Conservation (phyloP, 2,888 invertebrate genomes). For the Pollenia griseotomentosa region DNA sequence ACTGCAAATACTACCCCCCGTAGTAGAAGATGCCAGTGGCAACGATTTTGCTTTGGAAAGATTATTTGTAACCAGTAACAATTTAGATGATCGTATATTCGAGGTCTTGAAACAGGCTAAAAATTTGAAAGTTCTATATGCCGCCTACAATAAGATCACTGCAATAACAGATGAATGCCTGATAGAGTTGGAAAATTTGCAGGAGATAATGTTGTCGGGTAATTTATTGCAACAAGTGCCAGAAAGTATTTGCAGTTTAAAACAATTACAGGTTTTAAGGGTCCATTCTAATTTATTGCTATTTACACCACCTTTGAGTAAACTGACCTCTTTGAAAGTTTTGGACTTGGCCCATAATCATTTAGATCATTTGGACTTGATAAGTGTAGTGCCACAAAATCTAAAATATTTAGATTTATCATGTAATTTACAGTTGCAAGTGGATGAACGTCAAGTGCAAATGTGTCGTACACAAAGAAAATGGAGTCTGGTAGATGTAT, state of each 20-base stretch:
- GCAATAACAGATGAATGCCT: slow-evolving; percentile 90
- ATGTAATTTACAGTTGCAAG: slow-evolving; percentile 92
- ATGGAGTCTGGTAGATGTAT: slow-evolving; percentile 93
- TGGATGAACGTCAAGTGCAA: slow-evolving; percentile 92
- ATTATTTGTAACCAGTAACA: slow-evolving; percentile 91
- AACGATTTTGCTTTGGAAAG: slow-evolving; percentile 84
- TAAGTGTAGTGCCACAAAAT: slow-evolving; percentile 91
- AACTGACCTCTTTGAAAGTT: slow-evolving; percentile 90
- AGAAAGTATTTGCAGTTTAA: slow-evolving; percentile 89
- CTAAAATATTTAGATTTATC: slow-evolving; percentile 93
- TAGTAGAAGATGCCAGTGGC: slow-evolving; percentile 76
- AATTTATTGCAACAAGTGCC: slow-evolving; percentile 91
- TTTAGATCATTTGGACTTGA: slow-evolving; percentile 91
- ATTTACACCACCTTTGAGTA: slow-evolving; percentile 90
- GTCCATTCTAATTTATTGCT: slow-evolving; percentile 93
- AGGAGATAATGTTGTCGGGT: slow-evolving; percentile 92
- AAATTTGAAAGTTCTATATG: slow-evolving; percentile 89
- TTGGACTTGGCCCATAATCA: slow-evolving; percentile 94
- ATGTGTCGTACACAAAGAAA: slow-evolving; percentile 91
- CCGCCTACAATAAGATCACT: slow-evolving; percentile 92
- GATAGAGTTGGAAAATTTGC: slow-evolving; percentile 90
- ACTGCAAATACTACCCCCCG: slow-evolving; percentile 87
- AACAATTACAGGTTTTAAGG: slow-evolving; percentile 89
- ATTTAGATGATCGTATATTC: slow-evolving; percentile 89
- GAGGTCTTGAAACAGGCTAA: slow-evolving; percentile 88